Evolutionary conservation across 2,888 invertebrate genomes (phyloP), one percentile per base, ranked within the genome.

Genomic region (Hyposoter dolosus): DNA sequence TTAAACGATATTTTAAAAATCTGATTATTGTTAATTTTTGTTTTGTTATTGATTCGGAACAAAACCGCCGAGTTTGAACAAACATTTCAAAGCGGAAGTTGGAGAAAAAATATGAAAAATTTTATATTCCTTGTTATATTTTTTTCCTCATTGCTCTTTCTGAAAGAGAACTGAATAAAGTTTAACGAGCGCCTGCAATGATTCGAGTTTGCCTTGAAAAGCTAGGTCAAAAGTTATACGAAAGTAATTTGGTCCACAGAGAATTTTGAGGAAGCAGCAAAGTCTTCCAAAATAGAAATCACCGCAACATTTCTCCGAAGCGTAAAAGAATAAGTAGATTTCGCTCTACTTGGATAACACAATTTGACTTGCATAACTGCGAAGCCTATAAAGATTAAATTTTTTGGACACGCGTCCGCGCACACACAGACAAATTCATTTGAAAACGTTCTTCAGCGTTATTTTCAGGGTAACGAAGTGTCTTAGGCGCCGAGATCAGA

Each of bases 321-420:
- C 28, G 60, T 60, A 28, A 60, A 60, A 60, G 60, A 60, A 66
- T 74, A 82, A 82, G 74, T 78, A 84, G 82, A 89, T 77, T 81
- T 82, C 78, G 71, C 53, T 72, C 60, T 60, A 60, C 28, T 60
- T 60, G 60, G 15, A 23, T 60, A 28, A 60, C 28, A 28, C 7
- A 60, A 23, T 60, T 60, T 5, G 15, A 28, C 60, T 60, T 60
- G 12, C 60, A 60, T 28, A 15, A 28, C 60, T 60, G 40, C 9
- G 60, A 28, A 15, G 60, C 28, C 28, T 60, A 60, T 60, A 60
- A 60, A 60, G 60, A 60, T 60, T 5, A 60, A 15, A 53, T 28
- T 28, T 60, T 60, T 60, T 28, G 28, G 6, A 12, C 15, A 4
- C 1, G 6, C 15, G 12, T 28, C 15, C 60, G 60, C 23, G 19